Base-by-base conservation (phyloP, 2,113 vertebrate genomes). In the Mustelus asterias region DNA sequence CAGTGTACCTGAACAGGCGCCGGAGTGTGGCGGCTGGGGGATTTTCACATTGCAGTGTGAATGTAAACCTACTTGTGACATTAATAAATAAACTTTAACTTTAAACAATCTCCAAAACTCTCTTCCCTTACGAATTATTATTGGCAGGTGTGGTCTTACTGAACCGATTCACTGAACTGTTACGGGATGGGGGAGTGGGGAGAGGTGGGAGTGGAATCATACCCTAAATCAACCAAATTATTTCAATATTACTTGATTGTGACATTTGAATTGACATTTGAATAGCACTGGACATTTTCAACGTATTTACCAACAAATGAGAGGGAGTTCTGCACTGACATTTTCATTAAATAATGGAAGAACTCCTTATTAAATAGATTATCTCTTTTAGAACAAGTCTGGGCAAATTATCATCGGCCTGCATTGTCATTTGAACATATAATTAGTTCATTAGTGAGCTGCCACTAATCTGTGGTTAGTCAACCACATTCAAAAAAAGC, bases 391-490 rank as follows among this genome's bases (percentile, higher is more conserved):
- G 20, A 93, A 93, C n/a, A 37, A 24, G 29, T 41, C 60, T 93
- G 33, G 89, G n/a, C 89, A 37, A 65, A 93, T 93, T 93, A 93
- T 93, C 89, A 93, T n/a, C 41, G 18, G n/a, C 58, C 33, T 37
- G 20, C 16, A 20, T 37, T 93, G 89, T 93, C 20, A 93, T 65
- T 65, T 67, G 89, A 93, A 41, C 89, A 65, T 63, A 93, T 63
- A 93, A 93, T 93, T 93, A 93, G 89, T 93, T 93, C 89, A 92
- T 60, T 92, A 63, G 58, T 63, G 63, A 63, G 33, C 60, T 93
- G 89, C 33, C 60, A 41, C 60, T 93, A 65, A 93, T 67, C 89
- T 37, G 4, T 93, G 60, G 89, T 5, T 67, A 93, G 60, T 93
- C 33, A 10, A 22, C 89, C 33, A 93, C 22, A n/a, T 93, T 93